Conservation (phyloP, 2,888 invertebrate genomes). For the Caenorhabditis sp. region DNA sequence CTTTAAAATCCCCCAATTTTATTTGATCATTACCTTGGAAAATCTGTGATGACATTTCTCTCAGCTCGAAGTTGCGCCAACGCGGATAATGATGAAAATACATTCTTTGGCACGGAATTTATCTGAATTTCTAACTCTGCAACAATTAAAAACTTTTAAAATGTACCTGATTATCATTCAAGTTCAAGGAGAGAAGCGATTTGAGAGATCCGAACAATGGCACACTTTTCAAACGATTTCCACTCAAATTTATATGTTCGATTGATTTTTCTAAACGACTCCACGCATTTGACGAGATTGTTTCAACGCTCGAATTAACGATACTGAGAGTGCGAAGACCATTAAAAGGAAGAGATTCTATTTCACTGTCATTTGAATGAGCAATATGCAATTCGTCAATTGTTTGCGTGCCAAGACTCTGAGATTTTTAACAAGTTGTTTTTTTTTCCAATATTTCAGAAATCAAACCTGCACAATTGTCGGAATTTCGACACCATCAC, state of each 20-base stretch:
- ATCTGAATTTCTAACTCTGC: conserved; percentile 9
- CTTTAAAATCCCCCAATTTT: background rate
- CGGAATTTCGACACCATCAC: background rate
- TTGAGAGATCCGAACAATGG: conserved; percentile 53
- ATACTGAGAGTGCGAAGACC: conserved; percentile 21
- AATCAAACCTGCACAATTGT: background rate
- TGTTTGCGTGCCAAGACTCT: conserved; percentile 29
- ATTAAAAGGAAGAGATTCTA: conserved; percentile 29
- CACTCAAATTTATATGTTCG: conserved; percentile 46
- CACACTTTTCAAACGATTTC: conserved; percentile 54
- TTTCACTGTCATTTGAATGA: conserved; percentile 16
- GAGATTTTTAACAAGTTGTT: conserved; percentile 3
- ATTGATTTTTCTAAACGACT: conserved; percentile 18
- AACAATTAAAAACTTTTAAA: too few relatives aligned
- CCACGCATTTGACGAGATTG: conserved; percentile 20
- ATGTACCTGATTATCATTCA: conserved; percentile 37
- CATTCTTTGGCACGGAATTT: conserved; percentile 11
- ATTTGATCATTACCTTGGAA: conserved; percentile 24
- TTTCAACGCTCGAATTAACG: conserved; percentile 16
- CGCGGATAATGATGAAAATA: conserved; percentile 12
- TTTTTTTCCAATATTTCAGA: too few relatives aligned
- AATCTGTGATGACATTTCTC: conserved; percentile 56
- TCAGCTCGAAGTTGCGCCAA: conserved; percentile 54
- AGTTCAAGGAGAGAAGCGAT: conserved; percentile 42
- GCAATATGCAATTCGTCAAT: conserved; percentile 40